Base-by-base conservation (phyloP, 2,888 invertebrate species). In the Ectemnius lituratus region DNA sequence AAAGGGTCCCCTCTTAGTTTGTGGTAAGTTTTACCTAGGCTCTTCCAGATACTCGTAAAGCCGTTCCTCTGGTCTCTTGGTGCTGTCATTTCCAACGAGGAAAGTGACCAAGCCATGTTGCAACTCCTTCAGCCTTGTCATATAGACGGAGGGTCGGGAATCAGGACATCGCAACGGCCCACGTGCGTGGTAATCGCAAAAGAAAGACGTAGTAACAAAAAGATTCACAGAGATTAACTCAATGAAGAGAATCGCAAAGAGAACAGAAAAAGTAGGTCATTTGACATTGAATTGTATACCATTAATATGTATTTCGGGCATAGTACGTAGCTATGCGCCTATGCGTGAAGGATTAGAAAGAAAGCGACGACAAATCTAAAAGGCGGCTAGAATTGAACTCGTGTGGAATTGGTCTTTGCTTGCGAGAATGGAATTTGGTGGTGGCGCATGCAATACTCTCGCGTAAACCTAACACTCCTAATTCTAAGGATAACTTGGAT, bases 31-130 rank as follows among this genome's bases (percentile, higher is more conserved):
- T 89, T 89, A 89, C 89, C 89, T 88, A 87, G 84, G 78, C 76
- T 78, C 85, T 75, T 82, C 84, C 73, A 81, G 84, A 78, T 84
- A 86, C 83, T 87, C 86, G 86, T 87, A 86, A 76, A 84, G 86
- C 78, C 85, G 87, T 74, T 81, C 85, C 70, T 84, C 84, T 60
- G 85, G 82, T 76, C 81, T 87, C 79, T 84, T 73, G 70, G 82
- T 85, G 83, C 82, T 87, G 79, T 85, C 78, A 78, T 88, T 87
- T 85, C 84, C 82, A 78, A 82, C 83, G 83, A 86, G 79, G 78
- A 86, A 83, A 76, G 86, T 86, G 83, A 89, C 87, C 84, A 86
- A 79, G 69, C 85, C 86, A 68, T 78, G 86, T 67, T 85, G 88
- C 62, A 88, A 85, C 81, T 85, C 85, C 86, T 85, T 87, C 82